A percentile compares a stretch with the other conserved stretches of the same genome.
phyloP scores from a whole-genome alignment of 2,888 invertebrate genomes.

The Seira musarum region DNA sequence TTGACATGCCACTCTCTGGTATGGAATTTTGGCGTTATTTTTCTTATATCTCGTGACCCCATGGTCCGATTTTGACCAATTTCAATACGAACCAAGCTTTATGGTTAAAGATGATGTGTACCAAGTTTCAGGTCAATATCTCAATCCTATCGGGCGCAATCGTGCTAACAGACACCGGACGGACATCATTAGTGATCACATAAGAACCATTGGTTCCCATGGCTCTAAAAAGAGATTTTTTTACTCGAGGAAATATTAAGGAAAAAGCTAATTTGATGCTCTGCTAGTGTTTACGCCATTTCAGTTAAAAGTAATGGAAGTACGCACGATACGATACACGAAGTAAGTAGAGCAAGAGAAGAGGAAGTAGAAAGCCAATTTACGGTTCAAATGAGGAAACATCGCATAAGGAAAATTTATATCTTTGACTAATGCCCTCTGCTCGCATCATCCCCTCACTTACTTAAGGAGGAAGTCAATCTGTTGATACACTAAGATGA shows the following conservation, averaged over 20 bases:
- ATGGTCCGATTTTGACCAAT: too few relatives aligned
- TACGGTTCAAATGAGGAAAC: conserved; percentile 48
- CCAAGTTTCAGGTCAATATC: too few relatives aligned
- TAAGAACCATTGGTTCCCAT: too few relatives aligned
- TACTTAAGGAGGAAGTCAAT: conserved; percentile 29
- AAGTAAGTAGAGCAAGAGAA: background rate
- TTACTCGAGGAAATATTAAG: conserved; percentile 53
- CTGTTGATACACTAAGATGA: conserved; percentile 44
- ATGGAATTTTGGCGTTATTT: too few relatives aligned
- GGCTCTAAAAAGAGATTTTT: too few relatives aligned
- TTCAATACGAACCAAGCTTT: too few relatives aligned
- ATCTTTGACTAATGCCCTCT: background rate
- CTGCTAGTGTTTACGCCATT: conserved; percentile 51
- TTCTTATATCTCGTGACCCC: too few relatives aligned
- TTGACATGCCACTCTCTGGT: too few relatives aligned
- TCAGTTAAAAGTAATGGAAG: conserved; percentile 14
- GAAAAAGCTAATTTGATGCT: conserved; percentile 56
- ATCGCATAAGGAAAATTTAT: conserved; percentile 1
- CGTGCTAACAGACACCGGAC: too few relatives aligned
- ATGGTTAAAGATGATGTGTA: too few relatives aligned
- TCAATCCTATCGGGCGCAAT: too few relatives aligned
- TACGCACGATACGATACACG: background rate
- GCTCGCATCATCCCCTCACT: background rate
- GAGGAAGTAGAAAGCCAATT: conserved; percentile 48
- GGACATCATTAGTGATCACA: too few relatives aligned